phyloP scores from a whole-genome alignment of 2,113 vertebrate species.

The Platichthys flesus region DNA sequence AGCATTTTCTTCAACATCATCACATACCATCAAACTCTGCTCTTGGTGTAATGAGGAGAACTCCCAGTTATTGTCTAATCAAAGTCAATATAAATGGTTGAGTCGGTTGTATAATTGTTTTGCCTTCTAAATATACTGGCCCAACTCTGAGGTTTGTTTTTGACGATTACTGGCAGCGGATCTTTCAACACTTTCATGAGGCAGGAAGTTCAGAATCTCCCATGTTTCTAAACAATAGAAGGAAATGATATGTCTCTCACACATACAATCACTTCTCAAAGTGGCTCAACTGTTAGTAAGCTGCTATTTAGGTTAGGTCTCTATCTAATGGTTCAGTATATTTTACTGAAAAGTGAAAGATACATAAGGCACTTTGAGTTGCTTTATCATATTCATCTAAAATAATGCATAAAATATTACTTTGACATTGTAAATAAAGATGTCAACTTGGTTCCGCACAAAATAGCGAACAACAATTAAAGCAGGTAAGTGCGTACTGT shows the following conservation, averaged over 20 bases:
- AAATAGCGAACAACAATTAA: background rate
- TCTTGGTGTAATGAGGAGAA: background rate
- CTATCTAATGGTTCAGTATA: background rate
- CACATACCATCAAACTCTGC: background rate
- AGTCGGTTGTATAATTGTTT: background rate
- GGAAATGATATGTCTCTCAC: slow-evolving; percentile 63
- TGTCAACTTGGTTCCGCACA: background rate
- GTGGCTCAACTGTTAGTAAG: too few species aligned
- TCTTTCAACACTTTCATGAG: slow-evolving; percentile 11
- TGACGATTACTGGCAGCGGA: slow-evolving; percentile 5
- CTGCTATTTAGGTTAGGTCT: background rate
- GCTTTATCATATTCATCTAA: background rate
- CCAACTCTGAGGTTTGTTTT: background rate
- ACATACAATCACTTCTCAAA: background rate
- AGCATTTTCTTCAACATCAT: background rate
- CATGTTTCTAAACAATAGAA: slow-evolving; percentile 69
- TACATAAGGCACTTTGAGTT: background rate
- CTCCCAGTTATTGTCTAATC: background rate
- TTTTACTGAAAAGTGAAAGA: slow-evolving; percentile 1
- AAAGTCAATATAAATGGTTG: background rate
- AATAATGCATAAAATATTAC: background rate
- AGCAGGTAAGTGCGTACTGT: too few species aligned
- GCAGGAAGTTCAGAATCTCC: slow-evolving; percentile 49
- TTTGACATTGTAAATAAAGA: background rate
- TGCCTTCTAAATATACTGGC: background rate